phyloP scores from a whole-genome alignment of 2,113 vertebrate genomes.

The Dipodomys spectabilis region DNA sequence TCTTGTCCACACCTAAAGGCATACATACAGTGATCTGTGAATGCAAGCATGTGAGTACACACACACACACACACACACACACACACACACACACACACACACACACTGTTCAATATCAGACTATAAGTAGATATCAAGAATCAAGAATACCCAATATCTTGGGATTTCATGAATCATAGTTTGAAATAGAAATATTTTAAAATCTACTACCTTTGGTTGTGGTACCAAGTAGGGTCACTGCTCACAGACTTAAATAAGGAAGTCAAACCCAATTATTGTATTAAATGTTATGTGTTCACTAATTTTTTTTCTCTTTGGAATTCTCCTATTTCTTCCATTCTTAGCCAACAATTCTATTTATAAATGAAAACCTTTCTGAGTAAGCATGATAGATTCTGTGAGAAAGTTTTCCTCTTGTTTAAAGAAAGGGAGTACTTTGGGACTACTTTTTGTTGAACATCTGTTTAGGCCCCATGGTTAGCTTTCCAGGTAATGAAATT shows the following conservation, averaged over 20 bases:
- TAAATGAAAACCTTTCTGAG: not conserved
- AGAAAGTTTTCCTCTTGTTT: not conserved
- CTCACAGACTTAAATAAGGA: constrained; percentile 28
- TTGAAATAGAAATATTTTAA: not conserved
- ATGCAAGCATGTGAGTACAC: too few relatives aligned
- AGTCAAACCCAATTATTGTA: not conserved
- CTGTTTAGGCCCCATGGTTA: not conserved
- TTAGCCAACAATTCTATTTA: not conserved
- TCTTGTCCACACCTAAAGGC: not conserved
- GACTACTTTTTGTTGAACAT: not conserved
- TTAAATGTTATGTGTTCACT: not conserved
- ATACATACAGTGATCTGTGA: not conserved
- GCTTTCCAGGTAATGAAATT: not conserved
- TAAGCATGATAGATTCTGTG: not conserved
- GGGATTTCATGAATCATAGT: not conserved
- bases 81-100: too few relatives aligned
- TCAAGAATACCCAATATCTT: not conserved
- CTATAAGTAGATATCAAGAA: fast-evolving
- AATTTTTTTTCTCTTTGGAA: not conserved
- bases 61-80: too few relatives aligned
- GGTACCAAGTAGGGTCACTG: not conserved
- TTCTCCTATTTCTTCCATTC: not conserved
- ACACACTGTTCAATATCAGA: not conserved
- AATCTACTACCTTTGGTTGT: not conserved
- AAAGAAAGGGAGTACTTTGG: not conserved